Conservation (phyloP, 2,113 vertebrate genomes). For the Urocynchramus pylzowi region DNA sequence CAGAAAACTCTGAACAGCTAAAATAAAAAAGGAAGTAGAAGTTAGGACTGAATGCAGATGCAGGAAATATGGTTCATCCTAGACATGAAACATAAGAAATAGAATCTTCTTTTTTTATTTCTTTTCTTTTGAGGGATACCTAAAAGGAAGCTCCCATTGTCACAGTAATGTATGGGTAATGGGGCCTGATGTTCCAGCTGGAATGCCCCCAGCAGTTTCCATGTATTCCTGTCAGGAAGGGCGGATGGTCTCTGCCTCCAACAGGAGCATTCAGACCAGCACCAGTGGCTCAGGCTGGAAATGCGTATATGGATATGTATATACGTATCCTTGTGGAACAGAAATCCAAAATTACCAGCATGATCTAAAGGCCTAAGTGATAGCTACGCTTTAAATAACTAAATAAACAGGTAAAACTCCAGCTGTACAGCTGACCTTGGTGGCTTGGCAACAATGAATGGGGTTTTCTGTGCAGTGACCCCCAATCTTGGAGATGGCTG, state of each 20-base stretch:
- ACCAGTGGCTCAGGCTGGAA: neutral
- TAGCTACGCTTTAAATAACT: neutral
- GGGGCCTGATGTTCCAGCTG: neutral
- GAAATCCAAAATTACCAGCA: neutral
- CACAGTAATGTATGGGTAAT: neutral
- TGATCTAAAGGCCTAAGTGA: neutral
- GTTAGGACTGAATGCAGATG: neutral
- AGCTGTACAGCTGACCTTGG: neutral
- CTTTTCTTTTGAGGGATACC: neutral
- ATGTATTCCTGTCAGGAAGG: neutral
- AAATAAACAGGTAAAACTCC: neutral
- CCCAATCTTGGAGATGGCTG: neutral
- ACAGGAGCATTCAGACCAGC: neutral
- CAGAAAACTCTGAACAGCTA: neutral
- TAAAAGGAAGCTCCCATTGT: neutral
- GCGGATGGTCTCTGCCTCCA: neutral
- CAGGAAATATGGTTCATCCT: neutral
- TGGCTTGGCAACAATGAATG: constrained; percentile 16
- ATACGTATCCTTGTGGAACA: neutral
- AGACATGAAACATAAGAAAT: neutral
- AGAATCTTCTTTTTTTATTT: neutral
- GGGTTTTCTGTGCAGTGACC: neutral
- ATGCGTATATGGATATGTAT: neutral
- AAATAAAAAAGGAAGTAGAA: neutral
- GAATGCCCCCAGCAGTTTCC: neutral